Conservation (phyloP, 2,888 invertebrate genomes). For the Spialia ferax region DNA sequence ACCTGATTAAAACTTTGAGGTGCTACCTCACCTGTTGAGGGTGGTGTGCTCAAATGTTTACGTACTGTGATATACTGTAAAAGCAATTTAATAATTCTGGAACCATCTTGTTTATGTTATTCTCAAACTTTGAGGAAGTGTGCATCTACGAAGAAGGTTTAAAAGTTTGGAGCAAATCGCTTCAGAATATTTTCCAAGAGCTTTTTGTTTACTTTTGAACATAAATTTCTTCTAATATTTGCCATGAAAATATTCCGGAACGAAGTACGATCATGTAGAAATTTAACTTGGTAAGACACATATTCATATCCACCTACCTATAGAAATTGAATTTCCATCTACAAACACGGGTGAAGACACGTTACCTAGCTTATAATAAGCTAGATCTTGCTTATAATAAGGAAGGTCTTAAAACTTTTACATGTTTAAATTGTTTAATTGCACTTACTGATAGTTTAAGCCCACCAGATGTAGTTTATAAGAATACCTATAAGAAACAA, state of each 20-base stretch:
- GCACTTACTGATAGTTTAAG: background rate
- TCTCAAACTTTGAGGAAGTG: constrained; percentile 21
- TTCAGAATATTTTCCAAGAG: constrained; percentile 18
- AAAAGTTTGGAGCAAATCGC: constrained; percentile 17
- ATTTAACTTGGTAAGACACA: no score
- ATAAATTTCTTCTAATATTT: constrained; percentile 16
- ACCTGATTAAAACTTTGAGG: constrained; percentile 21
- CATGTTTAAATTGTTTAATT: no score
- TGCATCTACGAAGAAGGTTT: constrained; percentile 12
- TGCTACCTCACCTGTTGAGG: constrained; percentile 9
- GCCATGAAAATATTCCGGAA: background rate
- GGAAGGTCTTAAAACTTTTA: no score
- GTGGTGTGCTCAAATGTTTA: constrained; percentile 8
- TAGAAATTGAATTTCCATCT: no score
- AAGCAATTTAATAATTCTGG: constrained; percentile 26
- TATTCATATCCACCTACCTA: no score
- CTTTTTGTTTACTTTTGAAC: constrained; percentile 13
- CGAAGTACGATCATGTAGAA: background rate
- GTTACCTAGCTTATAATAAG: no score
- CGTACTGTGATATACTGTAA: background rate
- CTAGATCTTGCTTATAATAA: no score
- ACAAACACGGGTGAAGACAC: no score
- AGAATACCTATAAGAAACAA: background rate
- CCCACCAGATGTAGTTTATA: no score
- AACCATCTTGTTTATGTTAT: constrained; percentile 23